Conservation (phyloP, 2,797 vertebrate genomes). For the Catostomus latipinnis region DNA sequence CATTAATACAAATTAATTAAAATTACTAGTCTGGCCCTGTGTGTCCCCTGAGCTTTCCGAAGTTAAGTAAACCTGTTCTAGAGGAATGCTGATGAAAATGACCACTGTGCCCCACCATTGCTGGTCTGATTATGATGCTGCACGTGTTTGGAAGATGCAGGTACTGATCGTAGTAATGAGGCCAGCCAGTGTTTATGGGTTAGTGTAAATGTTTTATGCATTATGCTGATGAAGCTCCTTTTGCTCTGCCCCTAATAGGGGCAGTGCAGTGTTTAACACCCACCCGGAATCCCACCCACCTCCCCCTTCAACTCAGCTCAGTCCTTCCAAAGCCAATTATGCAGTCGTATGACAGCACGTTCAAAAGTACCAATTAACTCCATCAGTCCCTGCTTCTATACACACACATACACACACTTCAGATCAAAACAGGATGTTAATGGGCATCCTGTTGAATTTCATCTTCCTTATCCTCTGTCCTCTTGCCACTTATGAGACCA, state of each 20-base stretch:
- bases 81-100: background rate
- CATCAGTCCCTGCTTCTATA: slow-evolving; percentile 61
- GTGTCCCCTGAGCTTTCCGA: no score
- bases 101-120: slow-evolving; percentile 3
- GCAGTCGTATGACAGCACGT: slow-evolving; percentile 73
- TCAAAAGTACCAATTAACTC: slow-evolving; percentile 78
- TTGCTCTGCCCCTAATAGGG: slow-evolving; percentile 52
- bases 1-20: no score
- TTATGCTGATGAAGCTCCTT: slow-evolving; percentile 71
- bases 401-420: slow-evolving; percentile 15
- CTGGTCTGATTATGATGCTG: background rate
- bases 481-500: slow-evolving; percentile 59
- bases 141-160: slow-evolving; percentile 37
- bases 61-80: background rate
- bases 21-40: no score
- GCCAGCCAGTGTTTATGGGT: slow-evolving; percentile 76
- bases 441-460: slow-evolving; percentile 63
- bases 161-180: slow-evolving; percentile 57
- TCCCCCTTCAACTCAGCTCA: slow-evolving; percentile 56
- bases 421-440: slow-evolving; percentile 62
- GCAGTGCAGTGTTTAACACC: slow-evolving; percentile 36
- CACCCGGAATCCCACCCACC: slow-evolving; percentile 25
- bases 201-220: slow-evolving; percentile 82
- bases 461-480: slow-evolving; percentile 50
- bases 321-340: slow-evolving; percentile 75